Base-by-base conservation (phyloP, 2,797 vertebrate species). In the Eulemur mongoz region DNA sequence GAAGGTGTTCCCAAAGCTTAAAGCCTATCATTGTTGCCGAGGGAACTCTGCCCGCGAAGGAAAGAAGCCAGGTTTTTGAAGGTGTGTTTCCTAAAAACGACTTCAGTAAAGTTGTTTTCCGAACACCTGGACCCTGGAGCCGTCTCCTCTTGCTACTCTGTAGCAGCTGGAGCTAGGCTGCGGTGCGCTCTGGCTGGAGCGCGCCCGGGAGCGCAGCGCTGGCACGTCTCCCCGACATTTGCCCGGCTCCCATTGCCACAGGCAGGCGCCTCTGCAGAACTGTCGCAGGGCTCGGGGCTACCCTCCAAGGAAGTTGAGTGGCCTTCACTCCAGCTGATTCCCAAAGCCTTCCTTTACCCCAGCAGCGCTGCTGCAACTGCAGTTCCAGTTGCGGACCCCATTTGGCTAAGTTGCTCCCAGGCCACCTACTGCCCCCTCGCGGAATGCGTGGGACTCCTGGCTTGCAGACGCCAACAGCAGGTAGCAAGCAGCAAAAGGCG, bases 81-180 rank as follows among this genome's bases (percentile, higher is more conserved):
- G 50, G 11, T 11, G 20, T n/a, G 54, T 35, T 84, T 95, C 38
- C 35, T 35, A 72, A 88, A 73, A 25, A 13, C 12, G 14, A 40
- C 25, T 80, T 75, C 65, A 1, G 67, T 17, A 96, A 97, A 98
- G 95, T 97, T 96, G 80, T 75, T 86, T 75, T 72, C 59, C 3
- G 48, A 87, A 92, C 81, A 32, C 84, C 70, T 38, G 79, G 57
- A 70, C 30, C 27, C 30, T 9, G 35, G 40, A 12, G 5, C 70
- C 3, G n/a, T 35, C 18, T 20, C 75, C 48, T 92, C 43, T 48
- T 1, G 5, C 48, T 81, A 25, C 32, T 25, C 2, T 0, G 12
- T 25, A 52, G 67, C 78, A 17, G 4, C 18, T 35, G 1, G 67
- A 40, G 43, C 27, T 4, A 80, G 59, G 25, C 57, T 25, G 40